A percentile compares a stretch with the other conserved stretches of the same genome.
Conservation (phyloP, 2,888 invertebrate genomes). For the Cheilosia variabilis region DNA sequence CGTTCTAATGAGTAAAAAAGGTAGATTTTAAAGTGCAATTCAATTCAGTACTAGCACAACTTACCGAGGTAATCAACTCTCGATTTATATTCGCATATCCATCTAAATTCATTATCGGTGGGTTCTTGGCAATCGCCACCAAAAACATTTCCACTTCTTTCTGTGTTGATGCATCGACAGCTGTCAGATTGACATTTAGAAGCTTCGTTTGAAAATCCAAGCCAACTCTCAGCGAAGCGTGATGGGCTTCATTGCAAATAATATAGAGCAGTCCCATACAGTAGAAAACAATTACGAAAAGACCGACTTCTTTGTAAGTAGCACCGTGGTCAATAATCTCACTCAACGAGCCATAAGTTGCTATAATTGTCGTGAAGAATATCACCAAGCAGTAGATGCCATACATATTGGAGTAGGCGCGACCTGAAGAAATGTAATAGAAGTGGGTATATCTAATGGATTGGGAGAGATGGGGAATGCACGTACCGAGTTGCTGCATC, state of each 20-base stretch:
- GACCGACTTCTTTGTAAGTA: slow-evolving; percentile 89
- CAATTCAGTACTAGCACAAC: slow-evolving; percentile 76
- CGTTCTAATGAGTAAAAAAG: slow-evolving; percentile 84
- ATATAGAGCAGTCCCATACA: slow-evolving; percentile 89
- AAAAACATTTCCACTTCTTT: slow-evolving; percentile 90
- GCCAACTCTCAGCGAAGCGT: slow-evolving; percentile 87
- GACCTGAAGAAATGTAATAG: slow-evolving; percentile 81
- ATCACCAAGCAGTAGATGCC: slow-evolving; percentile 90
- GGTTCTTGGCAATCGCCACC: slow-evolving; percentile 89
- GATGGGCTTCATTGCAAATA: slow-evolving; percentile 90
- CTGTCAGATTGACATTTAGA: slow-evolving; percentile 87
- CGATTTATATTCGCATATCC: slow-evolving; percentile 90
- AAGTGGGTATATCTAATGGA: not conserved
- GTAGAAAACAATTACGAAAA: slow-evolving; percentile 89
- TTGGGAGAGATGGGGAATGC: not conserved
- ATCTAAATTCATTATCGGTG: slow-evolving; percentile 90
- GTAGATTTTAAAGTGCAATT: slow-evolving; percentile 47
- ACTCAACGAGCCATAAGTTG: slow-evolving; percentile 88
- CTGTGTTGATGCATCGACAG: slow-evolving; percentile 87
- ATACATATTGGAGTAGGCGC: slow-evolving; percentile 91
- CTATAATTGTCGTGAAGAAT: slow-evolving; percentile 89
- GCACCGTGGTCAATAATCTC: slow-evolving; percentile 89
- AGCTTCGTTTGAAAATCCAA: slow-evolving; percentile 87
- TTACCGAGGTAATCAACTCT: slow-evolving; percentile 88
- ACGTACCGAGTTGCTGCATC: slow-evolving; percentile 89